Evolutionary conservation across 2,113 vertebrate genomes (phyloP).

Genomic region (Gambusia holbrooki): DNA sequence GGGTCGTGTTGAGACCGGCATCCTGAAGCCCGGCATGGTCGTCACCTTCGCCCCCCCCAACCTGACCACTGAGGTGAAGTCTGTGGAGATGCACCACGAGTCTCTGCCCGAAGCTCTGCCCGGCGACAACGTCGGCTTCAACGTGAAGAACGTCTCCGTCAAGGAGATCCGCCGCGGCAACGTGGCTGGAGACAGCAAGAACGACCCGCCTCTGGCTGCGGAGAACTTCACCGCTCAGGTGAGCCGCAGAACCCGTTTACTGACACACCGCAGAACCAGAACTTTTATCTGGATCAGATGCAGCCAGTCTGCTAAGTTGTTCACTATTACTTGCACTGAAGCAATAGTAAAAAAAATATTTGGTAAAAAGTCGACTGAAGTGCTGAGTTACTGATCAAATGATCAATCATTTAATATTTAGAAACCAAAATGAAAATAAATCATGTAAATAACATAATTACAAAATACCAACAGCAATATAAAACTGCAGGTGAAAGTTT

Average conservation of each 20-base stretch:
- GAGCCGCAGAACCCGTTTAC: not conserved
- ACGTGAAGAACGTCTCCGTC: conserved; percentile 84
- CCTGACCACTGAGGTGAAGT: conserved; percentile 85
- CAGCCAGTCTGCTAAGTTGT: too few species aligned
- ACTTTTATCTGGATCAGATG: too few species aligned
- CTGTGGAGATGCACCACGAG: conserved; percentile 87
- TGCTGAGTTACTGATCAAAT: too few species aligned
- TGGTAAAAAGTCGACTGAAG: too few species aligned
- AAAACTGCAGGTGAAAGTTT: too few species aligned
- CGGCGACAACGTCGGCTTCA: conserved; percentile 85
- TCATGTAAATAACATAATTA: too few species aligned
- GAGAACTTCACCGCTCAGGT: conserved; percentile 82
- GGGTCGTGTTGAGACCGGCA: conserved; percentile 83
- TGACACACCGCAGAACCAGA: not conserved
- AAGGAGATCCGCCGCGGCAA: conserved; percentile 84
- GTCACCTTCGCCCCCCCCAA: conserved; percentile 83
- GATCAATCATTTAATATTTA: too few species aligned
- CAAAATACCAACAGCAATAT: too few species aligned
- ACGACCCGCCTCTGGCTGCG: conserved; percentile 78
- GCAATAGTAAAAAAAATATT: too few species aligned
- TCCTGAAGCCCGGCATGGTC: conserved; percentile 83
- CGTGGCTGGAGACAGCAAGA: conserved; percentile 85
- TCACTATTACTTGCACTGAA: too few species aligned
- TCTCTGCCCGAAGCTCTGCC: conserved; percentile 78
- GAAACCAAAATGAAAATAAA: too few species aligned